Conservation (phyloP, 1,140 invertebrate genomes). For the Ceratina japonica region DNA sequence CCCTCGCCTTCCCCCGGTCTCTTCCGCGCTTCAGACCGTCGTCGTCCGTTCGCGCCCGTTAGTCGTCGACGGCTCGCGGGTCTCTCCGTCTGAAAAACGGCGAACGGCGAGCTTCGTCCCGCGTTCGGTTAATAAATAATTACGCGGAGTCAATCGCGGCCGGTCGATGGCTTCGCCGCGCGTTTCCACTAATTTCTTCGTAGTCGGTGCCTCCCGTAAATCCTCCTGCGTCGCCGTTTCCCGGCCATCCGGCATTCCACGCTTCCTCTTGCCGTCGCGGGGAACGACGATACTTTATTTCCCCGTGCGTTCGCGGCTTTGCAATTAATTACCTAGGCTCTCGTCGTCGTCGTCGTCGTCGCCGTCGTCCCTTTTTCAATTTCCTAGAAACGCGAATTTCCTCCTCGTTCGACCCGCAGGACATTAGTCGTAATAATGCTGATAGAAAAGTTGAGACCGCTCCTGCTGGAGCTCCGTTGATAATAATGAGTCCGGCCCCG, state of each 20-base stretch:
- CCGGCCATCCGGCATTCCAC: too few species aligned
- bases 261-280: background rate
- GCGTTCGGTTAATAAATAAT: too few species aligned
- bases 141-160: too few species aligned
- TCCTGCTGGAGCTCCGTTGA: background rate
- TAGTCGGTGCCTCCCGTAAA: background rate
- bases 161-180: too few species aligned
- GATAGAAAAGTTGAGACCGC: conserved; percentile 6
- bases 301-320: conserved; percentile 3
- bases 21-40: background rate
- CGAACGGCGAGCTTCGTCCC: too few species aligned
- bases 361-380: conserved; percentile 11
- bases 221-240: background rate
- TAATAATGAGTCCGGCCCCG: too few species aligned
- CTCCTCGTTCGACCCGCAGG: background rate
- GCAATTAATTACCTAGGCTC: conserved; percentile 22
- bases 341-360: background rate
- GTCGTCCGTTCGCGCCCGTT: background rate
- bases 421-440: conserved; percentile 14
- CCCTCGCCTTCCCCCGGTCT: too few species aligned
- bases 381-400: conserved; percentile 3
- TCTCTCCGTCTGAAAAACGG: background rate
- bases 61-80: too few species aligned
- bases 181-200: too few species aligned
- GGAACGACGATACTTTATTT: conserved; percentile 26